These are phyloP conservation scores for Epsilonema sp. DNA, from an alignment of 2,888 invertebrate species.

Conservation along the genomic window DNA sequence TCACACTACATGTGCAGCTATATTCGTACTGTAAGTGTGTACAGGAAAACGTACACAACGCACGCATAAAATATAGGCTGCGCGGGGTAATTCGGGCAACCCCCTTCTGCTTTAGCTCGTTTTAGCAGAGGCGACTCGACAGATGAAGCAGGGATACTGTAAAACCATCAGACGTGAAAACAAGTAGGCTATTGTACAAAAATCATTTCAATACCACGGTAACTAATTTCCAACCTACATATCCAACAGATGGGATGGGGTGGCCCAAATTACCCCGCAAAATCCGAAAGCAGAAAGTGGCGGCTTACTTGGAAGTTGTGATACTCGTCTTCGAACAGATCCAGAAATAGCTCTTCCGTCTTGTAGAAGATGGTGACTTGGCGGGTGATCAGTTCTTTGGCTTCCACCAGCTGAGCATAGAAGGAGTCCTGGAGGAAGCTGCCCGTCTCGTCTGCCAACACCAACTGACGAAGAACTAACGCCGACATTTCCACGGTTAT, in stretches of 20 bases:
- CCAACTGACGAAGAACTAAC: slow-evolving; percentile 51
- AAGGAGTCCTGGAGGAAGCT: slow-evolving; percentile 48
- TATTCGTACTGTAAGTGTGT: too few species aligned
- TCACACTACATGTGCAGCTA: too few species aligned
- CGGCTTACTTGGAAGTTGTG: slow-evolving; percentile 72
- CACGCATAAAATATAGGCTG: too few species aligned
- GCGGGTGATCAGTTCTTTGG: slow-evolving; percentile 58
- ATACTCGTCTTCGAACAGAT: slow-evolving; percentile 96
- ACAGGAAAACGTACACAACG: too few species aligned
- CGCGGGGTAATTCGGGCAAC: too few species aligned
- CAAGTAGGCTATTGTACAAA: too few species aligned
- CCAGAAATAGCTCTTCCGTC: slow-evolving; percentile 90
- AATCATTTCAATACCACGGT: too few species aligned
- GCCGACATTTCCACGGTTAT: slow-evolving; percentile 74
- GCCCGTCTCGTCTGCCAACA: slow-evolving; percentile 34
- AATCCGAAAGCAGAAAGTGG: not conserved
- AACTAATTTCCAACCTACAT: too few species aligned
- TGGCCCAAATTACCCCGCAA: slow-evolving; percentile 1
- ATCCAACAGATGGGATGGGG: not conserved
- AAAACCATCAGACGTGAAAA: too few species aligned
- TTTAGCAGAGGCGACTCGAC: too few species aligned
- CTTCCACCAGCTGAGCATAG: slow-evolving; percentile 46
- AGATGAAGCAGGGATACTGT: too few species aligned
- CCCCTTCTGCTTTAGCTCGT: too few species aligned
- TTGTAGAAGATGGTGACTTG: slow-evolving; percentile 76